phyloP scores from a whole-genome alignment of 2,888 invertebrate genomes.

The Sphaerophoria rueppellii region DNA sequence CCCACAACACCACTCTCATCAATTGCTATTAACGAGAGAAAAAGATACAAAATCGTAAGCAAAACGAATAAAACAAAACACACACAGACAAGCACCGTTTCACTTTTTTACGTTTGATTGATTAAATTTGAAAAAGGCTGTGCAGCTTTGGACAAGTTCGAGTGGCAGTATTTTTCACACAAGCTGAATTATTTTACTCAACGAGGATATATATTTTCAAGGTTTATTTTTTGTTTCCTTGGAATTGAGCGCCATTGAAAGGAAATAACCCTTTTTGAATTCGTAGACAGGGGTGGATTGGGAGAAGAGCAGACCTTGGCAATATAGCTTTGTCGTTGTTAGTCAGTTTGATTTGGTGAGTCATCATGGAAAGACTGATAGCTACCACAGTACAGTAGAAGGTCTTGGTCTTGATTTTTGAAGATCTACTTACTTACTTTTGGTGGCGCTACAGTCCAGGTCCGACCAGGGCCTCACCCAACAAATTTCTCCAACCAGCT shows the following conservation, averaged over 20 bases:
- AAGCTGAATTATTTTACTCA: not conserved
- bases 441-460: too few species aligned
- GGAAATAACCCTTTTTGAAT: too few species aligned
- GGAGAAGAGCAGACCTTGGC: too few species aligned
- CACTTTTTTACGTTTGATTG: constrained; percentile 26
- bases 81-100: not conserved
- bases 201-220: not conserved
- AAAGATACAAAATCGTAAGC: constrained; percentile 43
- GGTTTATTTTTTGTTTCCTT: not conserved
- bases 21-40: constrained; percentile 15
- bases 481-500: too few species aligned
- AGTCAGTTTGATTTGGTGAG: too few species aligned
- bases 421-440: too few species aligned
- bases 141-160: constrained; percentile 14
- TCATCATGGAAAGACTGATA: too few species aligned
- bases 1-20: constrained; percentile 27
- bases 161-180: constrained; percentile 3
- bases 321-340: too few species aligned
- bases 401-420: too few species aligned
- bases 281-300: too few species aligned
- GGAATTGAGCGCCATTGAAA: not conserved
- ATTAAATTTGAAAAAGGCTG: constrained; percentile 49
- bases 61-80: constrained; percentile 32
- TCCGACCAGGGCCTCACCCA: too few species aligned
- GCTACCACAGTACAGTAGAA: too few species aligned